Base-by-base conservation (phyloP, 2,888 invertebrate genomes). In the Coecobrya sp. region DNA sequence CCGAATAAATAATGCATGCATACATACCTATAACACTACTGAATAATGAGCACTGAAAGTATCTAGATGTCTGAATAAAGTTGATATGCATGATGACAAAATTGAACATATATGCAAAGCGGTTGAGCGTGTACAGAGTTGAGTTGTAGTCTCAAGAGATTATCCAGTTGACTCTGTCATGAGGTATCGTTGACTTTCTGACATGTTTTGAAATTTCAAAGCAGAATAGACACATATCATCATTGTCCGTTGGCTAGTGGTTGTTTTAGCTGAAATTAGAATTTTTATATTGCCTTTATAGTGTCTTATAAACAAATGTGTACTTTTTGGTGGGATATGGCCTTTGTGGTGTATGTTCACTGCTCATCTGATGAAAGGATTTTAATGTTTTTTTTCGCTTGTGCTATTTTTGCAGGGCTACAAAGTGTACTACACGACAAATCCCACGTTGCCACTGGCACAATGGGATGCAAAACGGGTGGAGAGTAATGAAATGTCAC, bases 351-450 rank as follows among this genome's bases (percentile, higher is more conserved):
- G 5, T 59, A 82, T 11, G 10, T 19, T 27, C 45, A 25, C 1
- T 22, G 62, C 22, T 30, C 3, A 27, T 68, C 25, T 30, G 68
- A 68, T 30, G 30, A 68, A 68, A 68, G 68, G 27, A 30, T 25
- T 30, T 27, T 52, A 25, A 25, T 49, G 52, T 76, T 52, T 27
- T 49, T 52, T 76, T 76, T 76, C 7, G 13, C 0, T 11, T 16
- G 13, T 52, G 16, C 19, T 11, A 49, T 79, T 16, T 84, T 93
- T 95, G 27, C 96, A 99, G 99, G 99, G 98, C 95, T 99, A 99
- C 96, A 99, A 99, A 96, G 98, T 99, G 93, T 99, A 98, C 96
- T 99, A 99, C 96, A 99, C 99, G 5, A 98, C 98, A 94, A 98
- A 98, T 95, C 97, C 99, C 27, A 97, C 98, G 94, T 97, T 98